phyloP scores from a whole-genome alignment of 2,797 vertebrate species.

The Fringilla coelebs region DNA sequence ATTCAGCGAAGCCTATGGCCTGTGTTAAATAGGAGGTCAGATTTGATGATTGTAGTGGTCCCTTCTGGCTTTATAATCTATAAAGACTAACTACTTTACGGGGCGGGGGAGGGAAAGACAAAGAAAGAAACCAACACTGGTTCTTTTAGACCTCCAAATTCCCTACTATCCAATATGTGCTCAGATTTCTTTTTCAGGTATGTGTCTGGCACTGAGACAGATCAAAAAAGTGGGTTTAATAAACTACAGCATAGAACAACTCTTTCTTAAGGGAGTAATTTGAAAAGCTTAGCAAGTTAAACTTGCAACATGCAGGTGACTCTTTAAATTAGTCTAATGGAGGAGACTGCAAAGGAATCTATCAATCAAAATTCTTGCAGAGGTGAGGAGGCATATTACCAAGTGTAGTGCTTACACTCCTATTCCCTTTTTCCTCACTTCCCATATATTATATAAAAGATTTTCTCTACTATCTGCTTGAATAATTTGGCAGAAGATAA shows the following conservation, averaged over 20 bases:
- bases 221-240: not conserved
- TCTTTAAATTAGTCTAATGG: constrained; percentile 41
- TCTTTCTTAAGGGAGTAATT: constrained; percentile 32
- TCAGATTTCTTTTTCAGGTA: constrained; percentile 20
- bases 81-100: constrained; percentile 29
- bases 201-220: not conserved
- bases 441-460: constrained; percentile 11
- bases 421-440: not conserved
- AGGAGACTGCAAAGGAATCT: constrained; percentile 9
- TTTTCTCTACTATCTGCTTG: not conserved
- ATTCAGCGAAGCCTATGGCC: constrained; percentile 41
- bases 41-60: constrained; percentile 28
- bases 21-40: constrained; percentile 61
- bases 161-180: not conserved
- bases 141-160: constrained; percentile 12
- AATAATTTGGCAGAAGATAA: constrained; percentile 47
- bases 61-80: constrained; percentile 51
- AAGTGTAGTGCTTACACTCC: not conserved
- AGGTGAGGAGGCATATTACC: not conserved
- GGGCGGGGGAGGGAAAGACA: not conserved
- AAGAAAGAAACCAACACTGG: not conserved
- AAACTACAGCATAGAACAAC: not conserved
- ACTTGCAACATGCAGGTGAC: not conserved
- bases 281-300: constrained; percentile 38
- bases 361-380: constrained; percentile 14